Evolutionary conservation across 2,888 invertebrate species (phyloP).

Genomic region (Drosophila borborema): DNA sequence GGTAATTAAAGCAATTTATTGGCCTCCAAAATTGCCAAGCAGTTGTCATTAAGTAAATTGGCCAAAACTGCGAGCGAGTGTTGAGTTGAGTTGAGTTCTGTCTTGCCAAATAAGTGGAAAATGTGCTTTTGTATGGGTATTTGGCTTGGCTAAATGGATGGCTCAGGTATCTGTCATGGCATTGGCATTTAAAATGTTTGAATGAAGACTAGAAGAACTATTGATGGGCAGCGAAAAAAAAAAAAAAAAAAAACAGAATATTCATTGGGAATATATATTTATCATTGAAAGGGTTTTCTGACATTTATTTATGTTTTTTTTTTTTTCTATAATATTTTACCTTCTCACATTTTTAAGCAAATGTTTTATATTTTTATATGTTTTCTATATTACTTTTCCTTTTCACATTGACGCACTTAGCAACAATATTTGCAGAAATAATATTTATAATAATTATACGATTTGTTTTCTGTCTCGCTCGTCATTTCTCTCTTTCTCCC

Average conservation of each 20-base stretch:
- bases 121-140: neutral
- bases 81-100: constrained; percentile 22
- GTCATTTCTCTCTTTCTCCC: neutral
- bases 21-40: constrained; percentile 61
- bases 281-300: neutral
- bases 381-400: neutral
- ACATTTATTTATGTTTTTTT: neutral
- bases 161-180: neutral
- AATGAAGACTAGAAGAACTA: neutral
- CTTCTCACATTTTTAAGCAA: no score
- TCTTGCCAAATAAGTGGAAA: constrained; percentile 38
- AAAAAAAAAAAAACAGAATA: neutral
- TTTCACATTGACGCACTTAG: neutral
- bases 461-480: neutral
- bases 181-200: neutral
- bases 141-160: constrained; percentile 32
- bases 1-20: constrained; percentile 82
- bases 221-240: neutral
- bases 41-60: constrained; percentile 76
- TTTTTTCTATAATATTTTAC: no score
- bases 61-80: constrained; percentile 32
- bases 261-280: neutral
- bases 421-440: no score
- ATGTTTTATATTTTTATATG: no score
- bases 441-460: neutral